Evolutionary conservation across 2,797 vertebrate genomes (phyloP), one percentile per base, ranked within the genome.

Genomic region (Morus bassanus): DNA sequence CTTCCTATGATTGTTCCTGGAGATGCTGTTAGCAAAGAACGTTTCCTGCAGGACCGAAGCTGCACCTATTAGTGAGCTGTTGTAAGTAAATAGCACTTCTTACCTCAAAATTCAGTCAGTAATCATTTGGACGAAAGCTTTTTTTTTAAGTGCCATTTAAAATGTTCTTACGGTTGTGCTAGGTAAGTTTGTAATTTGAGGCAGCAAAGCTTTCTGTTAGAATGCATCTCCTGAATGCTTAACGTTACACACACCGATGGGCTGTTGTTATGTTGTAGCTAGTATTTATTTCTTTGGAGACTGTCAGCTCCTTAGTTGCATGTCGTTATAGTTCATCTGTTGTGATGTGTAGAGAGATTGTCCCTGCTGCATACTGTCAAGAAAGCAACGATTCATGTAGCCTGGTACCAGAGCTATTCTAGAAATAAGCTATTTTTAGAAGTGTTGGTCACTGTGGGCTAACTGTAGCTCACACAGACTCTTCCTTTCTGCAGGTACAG

Each of bases 401-500:
- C 65, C 11, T 39, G 22, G 39, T 39, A 57, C 6, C 41, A 31
- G 48, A 73, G 69, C 54, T 81, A 4, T 50, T 43, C 1, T 22
- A 46, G 80, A 79, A 65, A 51, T n/a, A 24, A 76, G n/a, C 23
- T 85, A 0, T 69, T 83, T 53, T 23, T 48, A 23, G 67, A 56
- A 39, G 61, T 3, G 7, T 31, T 53, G 54, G 17, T 60, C 27
- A 10, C 70, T 37, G 15, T 25, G 27, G 18, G 31, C n/a, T 37
- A 22, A 19, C 10, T 15, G 59, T 16, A 35, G 43, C 68, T 96
- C 27, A 89, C 19, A 1, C 28, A 25, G 35, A 13, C 67, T 54
- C 70, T 69, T 79, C 39, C 77, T 87, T 43, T 56, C 67, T 83
- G 0, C 16, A 99, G 99, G 89, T 99, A 99, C 88, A 98, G 97